Base-by-base conservation (phyloP, 2,113 vertebrate species). In the Brachypodius melanocephalos region DNA sequence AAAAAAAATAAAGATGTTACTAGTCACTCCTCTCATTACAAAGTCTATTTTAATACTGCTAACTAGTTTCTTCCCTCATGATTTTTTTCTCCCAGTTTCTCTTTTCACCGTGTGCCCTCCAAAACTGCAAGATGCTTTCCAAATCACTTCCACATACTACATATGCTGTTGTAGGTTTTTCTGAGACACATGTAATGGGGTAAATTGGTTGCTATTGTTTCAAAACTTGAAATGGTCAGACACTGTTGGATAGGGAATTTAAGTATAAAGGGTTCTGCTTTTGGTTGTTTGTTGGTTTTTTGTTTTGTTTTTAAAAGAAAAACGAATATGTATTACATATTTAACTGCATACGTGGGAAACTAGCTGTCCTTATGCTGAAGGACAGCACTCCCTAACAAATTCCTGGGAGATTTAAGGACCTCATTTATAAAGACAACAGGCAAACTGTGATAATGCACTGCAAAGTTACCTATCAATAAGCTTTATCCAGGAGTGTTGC, bases 1-100 rank as follows among this genome's bases (percentile, higher is more conserved):
- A 93, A 87, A 88, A 88, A 46, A 90, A 92, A 94, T 38, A 81
- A 94, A 84, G 20, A 93, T 11, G 83, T 95, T 95, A 96, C 89
- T 34, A 38, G 45, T 52, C 61, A 75, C 57, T 31, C 51, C 58
- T 38, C 45, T 79, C 49, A 54, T 65, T 61, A 57, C 28, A 66
- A 91, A 73, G 67, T 69, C 76, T 57, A 36, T 74, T 92, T 85
- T 48, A 75, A 79, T 51, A 63, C 49, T 29, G 65, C 65, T 79
- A 94, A 92, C 43, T 87, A 75, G 45, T 45, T 94, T 85, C 73
- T 78, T 93, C 68, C 49, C 55, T 92, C 49, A 22, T 40, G 48
- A 73, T 79, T 93, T 16, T 61, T 81, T 72, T 67, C 66, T 73
- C 62, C 42, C 29, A 76, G 40, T 49, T 79, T 79, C 57, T 89